Evolutionary conservation across 2,888 invertebrate species (phyloP).

Genomic region (Calameuta filiformis): DNA sequence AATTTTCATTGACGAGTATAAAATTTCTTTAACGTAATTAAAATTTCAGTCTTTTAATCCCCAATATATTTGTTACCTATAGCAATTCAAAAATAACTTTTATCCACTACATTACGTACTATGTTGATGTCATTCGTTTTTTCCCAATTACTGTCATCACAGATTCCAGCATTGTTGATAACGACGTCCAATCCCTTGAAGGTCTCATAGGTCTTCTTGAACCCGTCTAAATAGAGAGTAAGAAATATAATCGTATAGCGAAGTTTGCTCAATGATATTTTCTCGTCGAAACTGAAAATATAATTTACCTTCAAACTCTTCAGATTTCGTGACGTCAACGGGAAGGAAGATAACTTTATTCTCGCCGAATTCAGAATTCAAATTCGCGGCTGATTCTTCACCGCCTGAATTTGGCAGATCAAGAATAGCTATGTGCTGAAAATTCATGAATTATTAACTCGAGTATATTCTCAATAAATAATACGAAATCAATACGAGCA

Average conservation of each 20-base stretch:
- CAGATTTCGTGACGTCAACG: slow-evolving; percentile 66
- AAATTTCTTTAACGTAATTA: too few relatives aligned
- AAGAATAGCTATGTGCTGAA: slow-evolving; percentile 48
- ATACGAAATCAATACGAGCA: not conserved
- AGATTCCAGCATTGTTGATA: slow-evolving; percentile 61
- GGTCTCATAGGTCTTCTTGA: slow-evolving; percentile 62
- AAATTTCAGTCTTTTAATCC: too few relatives aligned
- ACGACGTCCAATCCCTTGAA: slow-evolving; percentile 69
- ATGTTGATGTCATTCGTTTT: slow-evolving; percentile 33
- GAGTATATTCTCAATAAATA: not conserved
- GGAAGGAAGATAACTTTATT: slow-evolving; percentile 65
- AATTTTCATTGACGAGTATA: not conserved
- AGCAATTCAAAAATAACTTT: too few relatives aligned
- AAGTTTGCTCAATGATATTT: not conserved
- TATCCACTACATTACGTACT: slow-evolving; percentile 26
- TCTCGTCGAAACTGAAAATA: not conserved
- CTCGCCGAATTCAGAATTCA: slow-evolving; percentile 63
- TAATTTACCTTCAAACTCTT: slow-evolving; percentile 62
- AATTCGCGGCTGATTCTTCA: slow-evolving; percentile 57
- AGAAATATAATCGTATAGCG: not conserved
- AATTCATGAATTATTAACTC: not conserved
- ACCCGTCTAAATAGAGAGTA: slow-evolving; percentile 54
- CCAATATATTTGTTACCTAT: too few relatives aligned
- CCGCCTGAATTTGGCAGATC: slow-evolving; percentile 55
- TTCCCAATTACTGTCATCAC: slow-evolving; percentile 52